Percentiles rank a stretch among this genome's conserved stretches.
These are phyloP conservation scores for Seriola rivoliana DNA, from an alignment of 2,113 vertebrate genomes.

Conservation along the genomic window DNA sequence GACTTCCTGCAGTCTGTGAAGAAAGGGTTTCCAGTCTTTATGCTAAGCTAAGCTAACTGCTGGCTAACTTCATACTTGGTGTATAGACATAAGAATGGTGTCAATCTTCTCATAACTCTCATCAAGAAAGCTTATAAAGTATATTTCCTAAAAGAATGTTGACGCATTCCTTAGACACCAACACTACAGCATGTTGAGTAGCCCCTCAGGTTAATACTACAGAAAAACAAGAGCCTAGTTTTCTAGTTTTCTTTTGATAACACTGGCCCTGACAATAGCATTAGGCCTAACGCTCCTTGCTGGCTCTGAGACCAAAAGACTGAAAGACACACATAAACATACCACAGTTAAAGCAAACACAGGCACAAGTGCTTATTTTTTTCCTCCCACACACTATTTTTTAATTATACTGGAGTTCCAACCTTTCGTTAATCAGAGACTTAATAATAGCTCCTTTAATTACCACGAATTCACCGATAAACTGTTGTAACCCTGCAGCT, in stretches of 20 bases:
- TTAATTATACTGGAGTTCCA: not conserved
- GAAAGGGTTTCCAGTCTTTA: not conserved
- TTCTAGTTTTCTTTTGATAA: not conserved
- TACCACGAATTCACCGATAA: not conserved
- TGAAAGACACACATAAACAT: not conserved
- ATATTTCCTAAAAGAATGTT: not conserved
- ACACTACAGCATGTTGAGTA: not conserved
- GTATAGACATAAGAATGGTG: no score
- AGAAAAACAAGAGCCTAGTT: not conserved
- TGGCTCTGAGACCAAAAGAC: not conserved
- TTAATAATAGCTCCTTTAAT: not conserved
- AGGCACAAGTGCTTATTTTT: not conserved
- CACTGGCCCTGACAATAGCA: not conserved
- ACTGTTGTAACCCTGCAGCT: not conserved
- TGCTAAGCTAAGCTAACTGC: not conserved
- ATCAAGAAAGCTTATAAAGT: not conserved
- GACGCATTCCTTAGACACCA: not conserved
- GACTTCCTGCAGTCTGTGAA: not conserved
- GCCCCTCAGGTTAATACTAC: not conserved
- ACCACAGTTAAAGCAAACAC: constrained; percentile 3
- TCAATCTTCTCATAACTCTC: no score
- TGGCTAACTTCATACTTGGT: not conserved
- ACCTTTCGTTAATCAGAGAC: not conserved
- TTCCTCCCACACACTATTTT: no score
- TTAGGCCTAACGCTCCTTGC: no score